phyloP scores from a whole-genome alignment of 2,888 invertebrate genomes.

The Blera fallax region DNA sequence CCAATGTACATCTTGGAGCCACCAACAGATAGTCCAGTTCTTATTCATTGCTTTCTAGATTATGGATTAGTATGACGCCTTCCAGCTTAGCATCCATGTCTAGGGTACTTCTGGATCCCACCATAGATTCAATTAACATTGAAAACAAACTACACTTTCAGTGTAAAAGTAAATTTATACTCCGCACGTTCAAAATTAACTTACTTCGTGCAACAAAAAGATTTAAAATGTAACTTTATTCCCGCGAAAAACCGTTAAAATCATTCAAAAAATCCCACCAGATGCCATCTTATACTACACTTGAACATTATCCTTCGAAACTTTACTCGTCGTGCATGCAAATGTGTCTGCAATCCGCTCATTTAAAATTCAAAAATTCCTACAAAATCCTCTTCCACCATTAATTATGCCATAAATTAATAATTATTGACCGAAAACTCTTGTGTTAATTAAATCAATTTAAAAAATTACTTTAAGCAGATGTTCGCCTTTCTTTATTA shows the following conservation, averaged over 20 bases:
- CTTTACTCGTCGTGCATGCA: constrained; percentile 34
- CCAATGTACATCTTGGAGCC: too few species aligned
- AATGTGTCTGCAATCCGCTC: constrained; percentile 48
- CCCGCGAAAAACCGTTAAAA: not conserved
- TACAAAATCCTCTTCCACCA: constrained; percentile 5
- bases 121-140: too few species aligned
- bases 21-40: too few species aligned
- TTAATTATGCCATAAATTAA: constrained; percentile 70
- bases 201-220: not conserved
- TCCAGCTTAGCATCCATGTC: too few species aligned
- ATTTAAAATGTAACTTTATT: not conserved
- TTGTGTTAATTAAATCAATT: constrained; percentile 68
- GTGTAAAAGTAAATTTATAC: too few species aligned
- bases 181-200: not conserved
- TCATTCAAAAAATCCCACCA: not conserved
- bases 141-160: too few species aligned
- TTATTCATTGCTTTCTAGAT: too few species aligned
- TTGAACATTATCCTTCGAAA: constrained; percentile 31
- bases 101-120: too few species aligned
- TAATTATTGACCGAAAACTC: constrained; percentile 69
- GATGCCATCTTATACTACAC: not conserved
- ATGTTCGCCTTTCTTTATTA: constrained; percentile 23
- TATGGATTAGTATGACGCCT: too few species aligned
- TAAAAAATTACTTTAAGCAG: constrained; percentile 57
- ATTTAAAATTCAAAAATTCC: constrained; percentile 52